Base-by-base conservation (phyloP, 2,113 vertebrate genomes). In the Siphamia tubifer region DNA sequence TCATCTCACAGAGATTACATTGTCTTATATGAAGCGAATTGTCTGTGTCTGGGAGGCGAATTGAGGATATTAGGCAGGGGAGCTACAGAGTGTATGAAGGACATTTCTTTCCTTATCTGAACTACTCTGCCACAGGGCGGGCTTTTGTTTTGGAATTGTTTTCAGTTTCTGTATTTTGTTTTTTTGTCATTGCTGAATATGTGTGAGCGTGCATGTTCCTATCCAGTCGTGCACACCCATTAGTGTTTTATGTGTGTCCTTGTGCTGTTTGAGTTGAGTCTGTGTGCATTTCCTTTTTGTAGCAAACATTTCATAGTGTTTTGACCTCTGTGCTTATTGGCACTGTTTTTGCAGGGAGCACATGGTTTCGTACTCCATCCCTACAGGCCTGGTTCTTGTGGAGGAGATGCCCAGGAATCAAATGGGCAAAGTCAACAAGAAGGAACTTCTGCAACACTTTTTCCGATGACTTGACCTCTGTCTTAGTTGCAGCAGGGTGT, bases 391-490 rank as follows among this genome's bases (percentile, higher is more conserved):
- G 65, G 79, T 97, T 24, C 86, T 96, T 87, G 93, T 99, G 87
- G 94, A 96, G 43, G 92, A 95, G 79, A 91, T 99, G 71, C 96
- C 95, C 0, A 91, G 95, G 79, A 98, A 99, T 83, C 96, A 96
- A 85, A 97, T 98, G 96, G 98, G 96, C 17, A 99, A 99, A 80
- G 88, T 98, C 87, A 97, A 98, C 90, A 99, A 99, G 90, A 96
- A 93, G 82, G 94, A 96, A 27, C 94, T 99, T 0, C 64, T 96
- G 79, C 79, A 68, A 24, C 92, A 76, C 11, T 94, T 98, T 53
- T 96, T 93, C 87, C 79, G 83, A 1, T 87, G 62, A 89, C 17
- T 10, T 27, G 31, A 71, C 27, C 16, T 2, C 21, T 16, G 13
- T 3, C 13, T n/a, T n/a, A n/a, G n/a, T n/a, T n/a, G n/a, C n/a